Base-by-base conservation (phyloP, 2,113 vertebrate genomes). In the Megalops atlanticus region DNA sequence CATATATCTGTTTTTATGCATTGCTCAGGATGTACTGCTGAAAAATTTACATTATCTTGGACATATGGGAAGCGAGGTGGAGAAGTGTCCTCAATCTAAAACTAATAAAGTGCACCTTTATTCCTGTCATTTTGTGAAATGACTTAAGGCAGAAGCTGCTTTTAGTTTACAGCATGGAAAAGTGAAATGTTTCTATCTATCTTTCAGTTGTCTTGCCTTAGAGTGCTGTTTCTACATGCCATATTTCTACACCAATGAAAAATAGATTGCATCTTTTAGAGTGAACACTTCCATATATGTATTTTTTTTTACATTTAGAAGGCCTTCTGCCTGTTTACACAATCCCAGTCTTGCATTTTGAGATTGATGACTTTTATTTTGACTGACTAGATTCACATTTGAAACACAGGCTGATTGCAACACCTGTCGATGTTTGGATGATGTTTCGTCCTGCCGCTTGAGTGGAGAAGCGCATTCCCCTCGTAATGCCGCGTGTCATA, bases 31-130 rank as follows among this genome's bases (percentile, higher is more conserved):
- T 88, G 92, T 89, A 86, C 90, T 89, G 89, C 89, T 92, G 91
- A 89, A 90, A 93, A 93, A 94, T 93, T 93, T 93, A 93, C 93
- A 93, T 94, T 92, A 93, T 91, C 89, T 90, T 82, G 89, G 92
- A 92, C 91, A 92, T 89, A 87, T 86, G 85, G 86, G 85, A 89
- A 86, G 88, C 85, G 49, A 79, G 90, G 88, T 86, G 78, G 82
- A 91, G 93, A 93, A 92, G 91, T 92, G 92, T 89, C 89, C 81
- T 85, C 92, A 93, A 93, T 94, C 92, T 93, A 92, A 94, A 94
- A 94, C 94, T 92, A 92, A 94, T 93, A 93, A 94, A 93, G 91
- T 88, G 89, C 91, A 90, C 91, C 90, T 94, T 94, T 94, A 94
- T 93, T 89, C 90, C 89, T 90, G 92, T 91, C 92, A 90, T 93